Percentiles rank a stretch among this genome's conserved stretches.
Evolutionary conservation across 1,140 invertebrate genomes (phyloP).

Genomic region (Trichoplusia ni): DNA sequence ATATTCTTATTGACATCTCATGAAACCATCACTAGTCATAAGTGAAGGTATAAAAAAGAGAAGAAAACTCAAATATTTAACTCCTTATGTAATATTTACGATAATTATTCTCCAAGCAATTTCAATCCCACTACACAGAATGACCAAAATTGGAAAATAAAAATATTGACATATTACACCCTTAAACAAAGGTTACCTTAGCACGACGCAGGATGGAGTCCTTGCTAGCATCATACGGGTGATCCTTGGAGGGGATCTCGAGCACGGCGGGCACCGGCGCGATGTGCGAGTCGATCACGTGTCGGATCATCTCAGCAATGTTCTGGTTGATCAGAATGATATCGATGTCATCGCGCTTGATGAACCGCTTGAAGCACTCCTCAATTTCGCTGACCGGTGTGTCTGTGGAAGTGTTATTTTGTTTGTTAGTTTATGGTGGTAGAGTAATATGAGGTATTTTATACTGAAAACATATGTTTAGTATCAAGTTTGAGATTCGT

Average conservation of each 20-base stretch:
- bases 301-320: slow-evolving; percentile 98
- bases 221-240: slow-evolving; percentile 99
- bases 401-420: slow-evolving; percentile 83
- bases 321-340: slow-evolving; percentile 99
- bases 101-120: too few species aligned
- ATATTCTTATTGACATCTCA: too few species aligned
- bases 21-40: too few species aligned
- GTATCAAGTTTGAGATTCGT: too few species aligned
- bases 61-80: too few species aligned
- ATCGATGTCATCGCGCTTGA: slow-evolving; percentile 98
- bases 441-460: background rate
- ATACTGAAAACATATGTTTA: too few species aligned
- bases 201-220: slow-evolving; percentile 98
- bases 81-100: too few species aligned
- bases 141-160: too few species aligned
- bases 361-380: slow-evolving; percentile 97
- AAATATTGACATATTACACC: too few species aligned
- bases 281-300: slow-evolving; percentile 97
- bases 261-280: slow-evolving; percentile 97
- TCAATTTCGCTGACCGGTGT: slow-evolving; percentile 98
- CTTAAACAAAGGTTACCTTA: slow-evolving; percentile 83
- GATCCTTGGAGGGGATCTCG: slow-evolving; percentile 99
- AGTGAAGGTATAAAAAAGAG: too few species aligned
- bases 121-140: too few species aligned
- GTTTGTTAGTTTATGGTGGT: background rate